Percentiles rank a stretch among this genome's conserved stretches.
These are phyloP conservation scores for Enteromius viviparus DNA, from an alignment of 2,797 vertebrate genomes.

Conservation along the genomic window DNA sequence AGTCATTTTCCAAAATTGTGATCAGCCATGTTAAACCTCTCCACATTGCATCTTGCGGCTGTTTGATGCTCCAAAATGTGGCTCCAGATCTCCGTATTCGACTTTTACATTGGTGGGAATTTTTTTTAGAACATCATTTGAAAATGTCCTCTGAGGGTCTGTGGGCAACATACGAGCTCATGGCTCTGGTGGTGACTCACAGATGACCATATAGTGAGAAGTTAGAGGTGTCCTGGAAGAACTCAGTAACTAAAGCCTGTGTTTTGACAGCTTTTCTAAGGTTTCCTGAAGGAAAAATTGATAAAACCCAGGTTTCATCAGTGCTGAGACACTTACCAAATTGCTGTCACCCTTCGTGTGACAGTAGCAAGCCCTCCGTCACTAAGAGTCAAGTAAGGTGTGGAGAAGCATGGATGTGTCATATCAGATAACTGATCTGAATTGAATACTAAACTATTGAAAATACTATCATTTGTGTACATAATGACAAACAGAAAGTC, in stretches of 20 bases:
- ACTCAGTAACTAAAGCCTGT: slow-evolving; percentile 66
- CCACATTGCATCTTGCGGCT: slow-evolving; percentile 8
- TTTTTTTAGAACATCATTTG: background rate
- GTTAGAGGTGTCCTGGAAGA: slow-evolving; percentile 71
- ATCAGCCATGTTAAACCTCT: slow-evolving; percentile 28
- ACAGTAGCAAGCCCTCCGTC: slow-evolving; percentile 3
- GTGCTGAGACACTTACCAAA: slow-evolving; percentile 41
- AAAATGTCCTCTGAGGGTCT: slow-evolving; percentile 7
- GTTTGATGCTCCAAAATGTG: background rate
- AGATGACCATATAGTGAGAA: slow-evolving; percentile 47
- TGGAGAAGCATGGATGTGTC: background rate
- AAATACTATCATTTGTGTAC: background rate
- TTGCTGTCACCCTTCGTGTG: slow-evolving; percentile 14
- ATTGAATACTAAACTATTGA: background rate
- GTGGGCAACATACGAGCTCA: slow-evolving; percentile 49
- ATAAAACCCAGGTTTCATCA: slow-evolving; percentile 72
- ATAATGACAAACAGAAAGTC: background rate
- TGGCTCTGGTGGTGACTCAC: slow-evolving; percentile 67
- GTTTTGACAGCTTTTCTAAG: slow-evolving; percentile 73
- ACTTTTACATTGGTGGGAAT: background rate
- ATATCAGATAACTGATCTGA: background rate
- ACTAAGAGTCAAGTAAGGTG: background rate
- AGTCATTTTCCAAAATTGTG: slow-evolving; percentile 21
- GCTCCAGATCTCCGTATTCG: background rate
- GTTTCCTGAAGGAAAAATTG: slow-evolving; percentile 74